Percentiles rank a stretch among this genome's conserved stretches.
Conservation (phyloP, 2,797 vertebrate species). For the Phoebastria nigripes region DNA sequence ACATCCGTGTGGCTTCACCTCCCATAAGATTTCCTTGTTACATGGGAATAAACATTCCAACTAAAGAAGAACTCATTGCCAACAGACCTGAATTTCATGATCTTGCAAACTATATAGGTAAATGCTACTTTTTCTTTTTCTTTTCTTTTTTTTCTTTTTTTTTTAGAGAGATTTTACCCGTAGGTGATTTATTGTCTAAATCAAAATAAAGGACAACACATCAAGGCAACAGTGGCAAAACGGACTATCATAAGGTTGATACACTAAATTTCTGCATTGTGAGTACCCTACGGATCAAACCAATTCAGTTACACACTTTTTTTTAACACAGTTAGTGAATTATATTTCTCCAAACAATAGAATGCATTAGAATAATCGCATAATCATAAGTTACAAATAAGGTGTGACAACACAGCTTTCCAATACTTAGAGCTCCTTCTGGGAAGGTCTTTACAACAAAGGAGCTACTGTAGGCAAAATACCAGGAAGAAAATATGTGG, state of each 20-base stretch:
- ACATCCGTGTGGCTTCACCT: slow-evolving; percentile 95
- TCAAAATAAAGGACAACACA: not conserved
- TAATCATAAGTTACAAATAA: not conserved
- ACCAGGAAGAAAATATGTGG: not conserved
- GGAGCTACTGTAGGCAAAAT: not conserved
- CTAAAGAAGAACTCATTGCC: slow-evolving; percentile 97
- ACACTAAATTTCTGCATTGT: not conserved
- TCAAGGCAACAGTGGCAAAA: not conserved
- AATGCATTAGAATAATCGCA: not conserved
- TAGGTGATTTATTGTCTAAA: not conserved
- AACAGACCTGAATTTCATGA: slow-evolving; percentile 93
- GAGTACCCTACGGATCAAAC: not conserved
- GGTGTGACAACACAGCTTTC: not conserved
- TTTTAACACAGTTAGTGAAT: not conserved
- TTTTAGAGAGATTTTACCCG: not conserved
- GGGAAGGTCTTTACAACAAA: not conserved
- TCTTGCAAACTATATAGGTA: slow-evolving; percentile 93
- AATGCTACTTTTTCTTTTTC: not conserved
- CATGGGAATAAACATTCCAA: slow-evolving; percentile 99
- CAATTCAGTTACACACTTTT: not conserved
- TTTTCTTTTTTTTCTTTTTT: not conserved
- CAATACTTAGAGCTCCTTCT: not conserved
- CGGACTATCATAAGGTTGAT: not conserved
- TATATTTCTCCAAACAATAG: not conserved
- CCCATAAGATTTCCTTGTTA: slow-evolving; percentile 94